Percentiles rank a stretch among this genome's conserved stretches.
Evolutionary conservation across 2,888 invertebrate species (phyloP).

Genomic region (Nezara viridula): DNA sequence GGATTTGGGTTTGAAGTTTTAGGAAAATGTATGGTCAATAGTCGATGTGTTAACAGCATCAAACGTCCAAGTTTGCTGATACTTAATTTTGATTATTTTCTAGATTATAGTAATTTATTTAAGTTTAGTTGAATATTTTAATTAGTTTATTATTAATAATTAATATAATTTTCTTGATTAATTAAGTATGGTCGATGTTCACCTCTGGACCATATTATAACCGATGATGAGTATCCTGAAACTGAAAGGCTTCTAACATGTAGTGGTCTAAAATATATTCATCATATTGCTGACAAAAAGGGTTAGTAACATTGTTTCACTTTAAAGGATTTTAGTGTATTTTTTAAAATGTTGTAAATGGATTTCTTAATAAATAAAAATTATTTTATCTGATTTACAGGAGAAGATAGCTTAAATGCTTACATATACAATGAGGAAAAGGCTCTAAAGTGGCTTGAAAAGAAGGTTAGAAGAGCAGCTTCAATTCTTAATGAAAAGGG

Average conservation of each 20-base stretch:
- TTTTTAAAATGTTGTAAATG: background rate
- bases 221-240: slow-evolving; percentile 78
- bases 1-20: too few relatives aligned
- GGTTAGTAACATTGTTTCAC: slow-evolving; percentile 69
- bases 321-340: background rate
- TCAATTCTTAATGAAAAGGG: slow-evolving; percentile 77
- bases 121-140: too few relatives aligned
- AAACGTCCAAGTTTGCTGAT: background rate
- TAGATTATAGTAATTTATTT: background rate
- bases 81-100: background rate
- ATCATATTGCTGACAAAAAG: slow-evolving; percentile 78
- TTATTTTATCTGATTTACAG: slow-evolving; percentile 69
- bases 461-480: slow-evolving; percentile 78
- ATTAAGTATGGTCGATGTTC: slow-evolving; percentile 74
- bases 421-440: slow-evolving; percentile 87
- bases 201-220: slow-evolving; percentile 81
- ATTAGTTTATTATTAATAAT: background rate
- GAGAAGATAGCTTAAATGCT: slow-evolving; percentile 80
- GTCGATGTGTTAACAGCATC: too few relatives aligned
- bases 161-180: slow-evolving; percentile 40
- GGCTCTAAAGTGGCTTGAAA: slow-evolving; percentile 80
- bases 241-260: slow-evolving; percentile 73
- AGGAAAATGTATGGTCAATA: too few relatives aligned
- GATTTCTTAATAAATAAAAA: background rate
- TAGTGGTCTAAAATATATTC: slow-evolving; percentile 74